Evolutionary conservation across 2,113 vertebrate species (phyloP).

Genomic region (Callopanchax toddi): DNA sequence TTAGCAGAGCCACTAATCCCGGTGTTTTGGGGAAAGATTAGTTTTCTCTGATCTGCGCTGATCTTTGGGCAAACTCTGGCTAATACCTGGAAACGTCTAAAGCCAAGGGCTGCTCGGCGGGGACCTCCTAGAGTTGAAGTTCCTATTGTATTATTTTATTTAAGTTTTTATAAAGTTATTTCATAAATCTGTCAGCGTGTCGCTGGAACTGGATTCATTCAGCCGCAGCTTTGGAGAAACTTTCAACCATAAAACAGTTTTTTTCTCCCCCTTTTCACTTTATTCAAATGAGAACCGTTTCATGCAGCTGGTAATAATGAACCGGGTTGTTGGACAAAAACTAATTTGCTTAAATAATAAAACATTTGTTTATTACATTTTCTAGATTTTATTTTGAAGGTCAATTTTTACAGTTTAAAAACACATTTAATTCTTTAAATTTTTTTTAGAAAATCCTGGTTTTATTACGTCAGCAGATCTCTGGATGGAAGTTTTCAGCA

Average conservation of each 20-base stretch:
- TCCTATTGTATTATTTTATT: no score
- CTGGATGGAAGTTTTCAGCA: not conserved
- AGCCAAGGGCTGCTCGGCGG: no score
- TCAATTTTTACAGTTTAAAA: no score
- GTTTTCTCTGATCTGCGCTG: conserved; percentile 36
- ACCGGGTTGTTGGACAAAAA: no score
- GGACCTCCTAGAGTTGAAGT: no score
- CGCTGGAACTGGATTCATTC: not conserved
- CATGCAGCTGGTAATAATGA: no score
- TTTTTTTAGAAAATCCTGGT: no score
- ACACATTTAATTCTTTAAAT: no score
- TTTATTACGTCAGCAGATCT: not conserved
- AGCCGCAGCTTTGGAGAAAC: not conserved
- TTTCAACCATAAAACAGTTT: not conserved
- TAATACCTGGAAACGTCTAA: conserved; percentile 41
- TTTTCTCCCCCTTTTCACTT: not conserved
- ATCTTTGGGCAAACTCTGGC: conserved; percentile 48
- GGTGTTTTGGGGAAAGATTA: conserved; percentile 62
- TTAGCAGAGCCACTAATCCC: conserved; percentile 53
- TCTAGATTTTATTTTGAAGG: no score
- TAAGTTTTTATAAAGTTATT: not conserved
- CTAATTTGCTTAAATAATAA: no score
- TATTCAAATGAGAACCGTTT: not conserved
- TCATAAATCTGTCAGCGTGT: no score
- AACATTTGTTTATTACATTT: no score